Conservation (phyloP, 2,797 vertebrate genomes). For the Sebastes cheni region DNA sequence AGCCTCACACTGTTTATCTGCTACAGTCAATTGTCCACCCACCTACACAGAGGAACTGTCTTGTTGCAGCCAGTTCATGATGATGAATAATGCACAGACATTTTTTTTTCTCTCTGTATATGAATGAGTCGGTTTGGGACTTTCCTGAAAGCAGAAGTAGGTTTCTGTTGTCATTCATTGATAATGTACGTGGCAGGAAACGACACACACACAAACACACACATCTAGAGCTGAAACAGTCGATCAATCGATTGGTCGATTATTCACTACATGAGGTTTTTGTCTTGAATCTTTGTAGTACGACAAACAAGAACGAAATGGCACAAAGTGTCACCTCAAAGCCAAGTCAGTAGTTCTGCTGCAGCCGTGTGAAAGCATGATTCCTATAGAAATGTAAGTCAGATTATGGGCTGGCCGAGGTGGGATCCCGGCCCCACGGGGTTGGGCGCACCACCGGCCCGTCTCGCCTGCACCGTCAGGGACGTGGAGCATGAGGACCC, state of each 20-base stretch:
- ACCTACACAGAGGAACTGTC: conserved; percentile 39
- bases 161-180: conserved; percentile 27
- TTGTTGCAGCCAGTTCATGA: conserved; percentile 35
- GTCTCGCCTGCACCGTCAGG: too few relatives aligned
- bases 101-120: neutral
- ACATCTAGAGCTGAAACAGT: too few relatives aligned
- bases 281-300: neutral
- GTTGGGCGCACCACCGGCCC: too few relatives aligned
- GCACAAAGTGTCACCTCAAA: neutral
- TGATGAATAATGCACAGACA: conserved; percentile 43
- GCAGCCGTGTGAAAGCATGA: neutral
- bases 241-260: neutral
- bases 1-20: conserved; percentile 44
- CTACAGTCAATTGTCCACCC: conserved; percentile 30
- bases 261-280: neutral
- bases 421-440: too few relatives aligned
- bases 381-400: too few relatives aligned
- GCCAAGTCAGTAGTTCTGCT: neutral
- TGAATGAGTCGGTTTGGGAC: conserved; percentile 53
- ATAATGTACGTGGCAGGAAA: neutral
- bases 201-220: neutral
- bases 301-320: neutral
- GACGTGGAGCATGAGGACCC: too few relatives aligned
- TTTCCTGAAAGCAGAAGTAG: conserved; percentile 50
- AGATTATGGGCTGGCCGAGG: too few relatives aligned